Base-by-base conservation (phyloP, 2,797 vertebrate genomes). In the Myotis daubentonii region DNA sequence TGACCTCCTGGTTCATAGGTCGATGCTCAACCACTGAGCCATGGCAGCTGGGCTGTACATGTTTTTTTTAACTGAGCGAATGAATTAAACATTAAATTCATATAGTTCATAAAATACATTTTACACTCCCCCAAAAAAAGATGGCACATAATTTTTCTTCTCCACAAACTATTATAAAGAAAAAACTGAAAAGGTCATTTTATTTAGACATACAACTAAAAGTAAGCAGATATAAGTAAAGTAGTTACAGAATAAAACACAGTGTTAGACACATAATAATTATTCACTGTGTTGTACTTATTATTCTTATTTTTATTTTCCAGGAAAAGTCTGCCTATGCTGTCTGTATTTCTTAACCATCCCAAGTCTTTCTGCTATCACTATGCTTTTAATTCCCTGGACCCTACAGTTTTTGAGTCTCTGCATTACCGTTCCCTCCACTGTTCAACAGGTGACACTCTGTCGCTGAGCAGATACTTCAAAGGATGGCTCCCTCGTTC, bases 401-500 rank as follows among this genome's bases (percentile, higher is more conserved):
- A 80, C 36, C 16, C 12, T 62, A 68, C 44, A 4, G 75, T 53
- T 74, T 70, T 89, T 80, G 9, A 80, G 87, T 66, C 91, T 91
- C 87, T 92, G 62, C 28, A 74, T 95, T 94, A 83, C 90, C 79
- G 83, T 92, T 95, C 91, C 17, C 81, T 94, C 47, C 25, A 80
- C 81, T 70, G 13, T 82, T 86, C 47, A 28, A 90, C 85, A 95
- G 95, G 95, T 60, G 97, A 93, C 60, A 97, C 76, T 97, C 62
- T 2, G 2, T 70, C 82, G 75, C 97, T 94, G 38, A 94, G 90
- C 94, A 97, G 95, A 92, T 93, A 47, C 83, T 97, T 96, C 93
- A 94, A 97, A 60, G 94, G 68, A 87, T 76, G 53, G 75, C 79
- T 94, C 82, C 90, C 95, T 92, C 78, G 65, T 96, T 98, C 96